These are phyloP conservation scores for Popillia japonica DNA, from an alignment of 1,140 invertebrate genomes.

Conservation along the genomic window DNA sequence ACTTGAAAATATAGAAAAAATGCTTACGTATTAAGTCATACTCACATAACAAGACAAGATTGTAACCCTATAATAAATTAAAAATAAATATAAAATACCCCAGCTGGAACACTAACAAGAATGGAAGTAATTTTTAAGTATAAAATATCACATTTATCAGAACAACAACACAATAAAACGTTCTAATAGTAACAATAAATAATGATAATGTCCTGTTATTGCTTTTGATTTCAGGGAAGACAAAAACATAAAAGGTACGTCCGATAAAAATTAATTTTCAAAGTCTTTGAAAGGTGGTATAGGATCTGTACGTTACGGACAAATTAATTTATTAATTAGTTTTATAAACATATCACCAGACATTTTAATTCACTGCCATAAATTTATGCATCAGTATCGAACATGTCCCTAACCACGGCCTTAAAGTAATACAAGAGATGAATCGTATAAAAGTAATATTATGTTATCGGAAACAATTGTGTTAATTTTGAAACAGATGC, in stretches of 20 bases:
- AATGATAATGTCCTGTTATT: not conserved
- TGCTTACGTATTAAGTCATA: constrained; percentile 27
- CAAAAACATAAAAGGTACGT: not conserved
- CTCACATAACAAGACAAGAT: constrained; percentile 31
- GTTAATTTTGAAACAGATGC: constrained; percentile 34
- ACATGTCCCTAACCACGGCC: not conserved
- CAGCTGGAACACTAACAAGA: not conserved
- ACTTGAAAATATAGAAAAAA: constrained; percentile 7
- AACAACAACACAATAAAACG: not conserved
- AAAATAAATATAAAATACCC: constrained; percentile 18
- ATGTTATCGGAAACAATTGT: constrained; percentile 28
- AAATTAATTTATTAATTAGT: no score
- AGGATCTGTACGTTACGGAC: no score
- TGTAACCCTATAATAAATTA: constrained; percentile 25
- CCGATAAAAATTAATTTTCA: no score
- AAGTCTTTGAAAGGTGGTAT: no score
- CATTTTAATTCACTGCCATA: no score
- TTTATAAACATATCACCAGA: no score
- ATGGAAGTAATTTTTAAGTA: not conserved
- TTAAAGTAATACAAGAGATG: constrained; percentile 1
- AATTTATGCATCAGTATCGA: not conserved
- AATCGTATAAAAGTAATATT: not conserved
- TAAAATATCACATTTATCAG: not conserved
- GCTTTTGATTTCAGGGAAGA: not conserved
- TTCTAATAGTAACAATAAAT: not conserved